These are phyloP conservation scores for Oryzias javanicus DNA, from an alignment of 2,113 vertebrate species.

Conservation along the genomic window DNA sequence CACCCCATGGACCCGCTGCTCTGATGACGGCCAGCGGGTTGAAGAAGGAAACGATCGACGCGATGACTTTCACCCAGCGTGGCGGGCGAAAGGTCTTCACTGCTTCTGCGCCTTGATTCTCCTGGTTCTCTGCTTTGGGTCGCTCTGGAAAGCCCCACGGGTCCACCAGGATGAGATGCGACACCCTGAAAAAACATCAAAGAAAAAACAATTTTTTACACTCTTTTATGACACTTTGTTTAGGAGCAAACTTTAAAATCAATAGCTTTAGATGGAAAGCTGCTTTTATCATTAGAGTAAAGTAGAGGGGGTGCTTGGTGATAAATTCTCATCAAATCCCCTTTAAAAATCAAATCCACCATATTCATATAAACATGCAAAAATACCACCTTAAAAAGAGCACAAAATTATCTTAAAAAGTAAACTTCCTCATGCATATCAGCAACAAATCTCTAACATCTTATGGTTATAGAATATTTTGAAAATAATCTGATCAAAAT, in stretches of 20 bases:
- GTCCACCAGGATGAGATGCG: slow-evolving; percentile 89
- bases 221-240: no score
- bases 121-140: slow-evolving; percentile 67
- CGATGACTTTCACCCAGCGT: slow-evolving; percentile 83
- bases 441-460: no score
- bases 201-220: background rate
- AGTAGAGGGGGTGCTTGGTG: background rate
- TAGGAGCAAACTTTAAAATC: no score
- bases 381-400: no score
- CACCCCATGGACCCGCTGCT: slow-evolving; percentile 90
- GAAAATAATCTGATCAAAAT: no score
- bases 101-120: slow-evolving; percentile 33
- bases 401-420: no score
- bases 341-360: no score
- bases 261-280: no score
- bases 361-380: no score
- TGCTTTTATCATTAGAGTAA: background rate
- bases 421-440: no score
- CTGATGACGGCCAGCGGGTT: slow-evolving; percentile 90
- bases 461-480: no score
- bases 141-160: slow-evolving; percentile 88
- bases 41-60: slow-evolving; percentile 80
- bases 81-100: slow-evolving; percentile 66
- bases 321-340: no score
- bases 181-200: slow-evolving; percentile 63